Base-by-base conservation (phyloP, 2,888 invertebrate genomes). In the Drosophila buzzatii region DNA sequence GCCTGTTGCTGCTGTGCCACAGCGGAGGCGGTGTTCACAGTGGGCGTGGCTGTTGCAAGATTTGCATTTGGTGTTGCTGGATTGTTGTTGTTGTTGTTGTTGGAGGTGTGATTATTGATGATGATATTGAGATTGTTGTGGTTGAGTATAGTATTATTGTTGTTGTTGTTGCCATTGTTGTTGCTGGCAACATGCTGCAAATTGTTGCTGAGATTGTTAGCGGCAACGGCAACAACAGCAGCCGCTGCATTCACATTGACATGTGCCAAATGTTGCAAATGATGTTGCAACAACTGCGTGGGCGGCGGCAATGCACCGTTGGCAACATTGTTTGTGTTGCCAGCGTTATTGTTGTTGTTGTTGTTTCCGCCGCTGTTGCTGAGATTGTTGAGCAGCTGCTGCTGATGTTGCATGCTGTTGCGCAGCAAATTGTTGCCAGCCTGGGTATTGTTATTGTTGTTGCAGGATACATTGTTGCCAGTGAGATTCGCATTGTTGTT, bases 211-310 rank as follows among this genome's bases (percentile, higher is more conserved):
- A 84, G 80, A 78, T 82, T 91, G 70, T 90, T 91, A 63, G 89
- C 85, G 49, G 91, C 91, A 53, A 90, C 91, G 20, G 90, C 91
- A 5, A 79, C 91, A 56, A 79, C 90, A 14, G 90, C 90, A 1
- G 90, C 90, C 14, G 87, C 90, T 12, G 89, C 89, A 75, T 86
- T 88, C 58, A 86, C 90, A 79, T 92, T 92, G 35, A 92, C 92
- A 86, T 92, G 92, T n/a, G 91, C 92, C 75, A 93, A 85, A 82
- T 93, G 93, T 73, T 93, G 93, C 85, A 93, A 82, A 68, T 93
- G 92, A 90, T 93, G 93, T 80, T 93, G 93, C 82, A 93, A 78
- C 82, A 93, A 68, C 73, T 93, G 93, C 72, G 92, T 92, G 73
- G 92, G 91, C 59, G 93, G 92, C 39, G 93, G 92, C 82, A 93